Base-by-base conservation (phyloP, 2,797 vertebrate genomes). In the Peromyscus nudipes region DNA sequence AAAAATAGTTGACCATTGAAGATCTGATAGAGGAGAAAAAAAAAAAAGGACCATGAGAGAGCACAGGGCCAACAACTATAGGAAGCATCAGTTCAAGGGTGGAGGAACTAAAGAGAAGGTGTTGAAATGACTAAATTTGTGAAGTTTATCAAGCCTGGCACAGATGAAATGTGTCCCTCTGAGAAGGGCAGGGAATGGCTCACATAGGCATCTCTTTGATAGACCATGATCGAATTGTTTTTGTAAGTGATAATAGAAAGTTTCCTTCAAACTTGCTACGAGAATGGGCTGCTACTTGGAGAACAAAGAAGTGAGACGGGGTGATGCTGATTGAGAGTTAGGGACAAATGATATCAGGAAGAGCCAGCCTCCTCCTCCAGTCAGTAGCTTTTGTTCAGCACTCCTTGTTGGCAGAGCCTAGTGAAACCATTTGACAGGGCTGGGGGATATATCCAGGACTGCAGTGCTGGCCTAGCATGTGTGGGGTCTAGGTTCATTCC, bases 291-390 rank as follows among this genome's bases (percentile, higher is more conserved):
- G 52, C 60, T 21, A 8, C 55, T 79, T 89, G 23, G 49, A 25
- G 46, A 84, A 29, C 69, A 40, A 76, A 40, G 55, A 73, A 46
- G 34, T 31, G 55, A 94, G 71, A 4, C 6, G 27, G 19, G 6
- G 34, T 27, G 46, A 64, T 71, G 8, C 4, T 67, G 46, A 37
- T n/a, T 49, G 55, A 73, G 80, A 77, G 16, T 31, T 67, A 65
- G 57, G 62, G 76, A 37, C n/a, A 52, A 49, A 40, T 5, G 69
- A 23, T 25, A 21, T 62, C 3, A 2, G 46, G 80, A 67, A 43
- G 60, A n/a, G 67, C 3, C 1, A 7, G 55, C 14, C 4, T 37
- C 52, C 21, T 21, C 4, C 17, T 31, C n/a, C 29, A 11, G 0
- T 17, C 8, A 75, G 21, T 75, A 64, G n/a, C 29, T 93, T 80